Percentiles rank a stretch among this genome's conserved stretches.
These are phyloP conservation scores for Hypercompe scribonia DNA, from an alignment of 2,888 invertebrate species.

Conservation along the genomic window DNA sequence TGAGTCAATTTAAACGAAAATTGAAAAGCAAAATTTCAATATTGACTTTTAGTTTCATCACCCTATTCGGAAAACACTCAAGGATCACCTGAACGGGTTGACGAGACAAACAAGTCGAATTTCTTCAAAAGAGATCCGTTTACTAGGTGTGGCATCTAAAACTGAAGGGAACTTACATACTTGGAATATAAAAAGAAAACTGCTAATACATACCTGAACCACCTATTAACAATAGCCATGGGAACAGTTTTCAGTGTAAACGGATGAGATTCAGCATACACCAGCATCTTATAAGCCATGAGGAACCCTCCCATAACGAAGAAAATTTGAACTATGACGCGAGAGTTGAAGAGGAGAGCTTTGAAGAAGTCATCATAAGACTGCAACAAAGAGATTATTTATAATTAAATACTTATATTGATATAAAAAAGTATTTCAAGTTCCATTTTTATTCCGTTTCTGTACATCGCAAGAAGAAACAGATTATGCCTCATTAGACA, in stretches of 20 bases:
- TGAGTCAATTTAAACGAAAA: too few relatives aligned
- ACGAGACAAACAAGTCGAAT: not conserved
- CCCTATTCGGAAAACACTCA: too few relatives aligned
- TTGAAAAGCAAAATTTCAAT: too few relatives aligned
- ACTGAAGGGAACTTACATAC: not conserved
- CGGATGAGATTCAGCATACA: slow-evolving; percentile 75
- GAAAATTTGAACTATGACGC: slow-evolving; percentile 81
- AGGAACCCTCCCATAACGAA: slow-evolving; percentile 83
- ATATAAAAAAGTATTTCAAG: not conserved
- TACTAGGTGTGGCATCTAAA: not conserved
- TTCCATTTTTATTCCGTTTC: too few relatives aligned
- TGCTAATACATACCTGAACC: slow-evolving; percentile 70
- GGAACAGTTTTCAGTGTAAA: slow-evolving; percentile 77
- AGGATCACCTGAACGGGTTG: too few relatives aligned
- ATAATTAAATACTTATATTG: not conserved
- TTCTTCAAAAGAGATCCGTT: not conserved
- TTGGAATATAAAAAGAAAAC: not conserved
- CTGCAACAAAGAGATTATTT: slow-evolving; percentile 55
- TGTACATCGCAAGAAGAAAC: not conserved
- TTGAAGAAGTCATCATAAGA: slow-evolving; percentile 83
- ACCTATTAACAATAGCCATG: slow-evolving; percentile 79
- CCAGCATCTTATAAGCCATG: slow-evolving; percentile 83
- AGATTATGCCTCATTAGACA: not conserved
- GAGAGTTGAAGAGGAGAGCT: slow-evolving; percentile 78
- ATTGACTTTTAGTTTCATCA: too few relatives aligned